Conservation (phyloP, 2,888 invertebrate species). For the Sturmia bella region DNA sequence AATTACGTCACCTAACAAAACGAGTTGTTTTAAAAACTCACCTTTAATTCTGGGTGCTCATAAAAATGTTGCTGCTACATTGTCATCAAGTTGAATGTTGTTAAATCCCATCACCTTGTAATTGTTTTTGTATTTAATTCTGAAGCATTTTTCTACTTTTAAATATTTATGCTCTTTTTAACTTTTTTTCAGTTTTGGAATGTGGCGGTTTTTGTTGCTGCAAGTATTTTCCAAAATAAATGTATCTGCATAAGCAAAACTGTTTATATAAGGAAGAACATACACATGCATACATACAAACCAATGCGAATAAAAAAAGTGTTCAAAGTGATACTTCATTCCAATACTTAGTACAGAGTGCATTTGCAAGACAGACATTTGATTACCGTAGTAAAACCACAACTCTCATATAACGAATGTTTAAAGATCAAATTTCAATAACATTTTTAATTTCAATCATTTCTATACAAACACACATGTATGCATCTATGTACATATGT, state of each 20-base stretch:
- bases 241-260: neutral
- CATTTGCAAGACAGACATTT: constrained; percentile 15
- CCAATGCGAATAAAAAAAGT: no score
- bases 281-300: neutral
- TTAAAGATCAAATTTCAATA: constrained; percentile 64
- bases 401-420: constrained; percentile 66
- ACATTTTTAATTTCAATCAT: neutral
- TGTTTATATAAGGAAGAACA: neutral
- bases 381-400: constrained; percentile 58
- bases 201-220: constrained; percentile 20
- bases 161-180: constrained; percentile 3
- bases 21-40: constrained; percentile 46
- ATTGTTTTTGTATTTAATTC: constrained; percentile 56
- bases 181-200: neutral
- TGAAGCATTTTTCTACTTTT: neutral
- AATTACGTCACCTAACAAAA: constrained; percentile 60
- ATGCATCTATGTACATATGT: no score
- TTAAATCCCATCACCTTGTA: constrained; percentile 69
- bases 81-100: constrained; percentile 62
- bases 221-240: constrained; percentile 33
- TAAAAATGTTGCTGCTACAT: constrained; percentile 51
- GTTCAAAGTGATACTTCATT: constrained; percentile 40
- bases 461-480: no score
- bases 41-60: constrained; percentile 39
- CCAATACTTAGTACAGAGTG: neutral